Base-by-base conservation (phyloP, 2,113 vertebrate species). In the Zeus faber region DNA sequence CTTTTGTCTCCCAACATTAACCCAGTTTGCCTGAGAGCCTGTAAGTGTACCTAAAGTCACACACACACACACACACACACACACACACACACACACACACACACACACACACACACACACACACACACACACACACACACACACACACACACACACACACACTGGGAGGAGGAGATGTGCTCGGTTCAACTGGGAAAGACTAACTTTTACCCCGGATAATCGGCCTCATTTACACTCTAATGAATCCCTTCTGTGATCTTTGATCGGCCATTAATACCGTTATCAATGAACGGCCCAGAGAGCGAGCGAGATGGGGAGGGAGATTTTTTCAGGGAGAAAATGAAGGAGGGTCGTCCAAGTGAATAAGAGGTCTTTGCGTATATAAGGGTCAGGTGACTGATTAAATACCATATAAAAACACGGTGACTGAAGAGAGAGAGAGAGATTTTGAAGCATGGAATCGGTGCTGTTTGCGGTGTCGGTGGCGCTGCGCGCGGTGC, bases 1-100 rank as follows among this genome's bases (percentile, higher is more conserved):
- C 65, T 77, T 67, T 69, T 49, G 76, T 80, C 73, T 75, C 78
- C 67, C 76, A 23, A 62, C 78, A 81, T 83, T 83, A 84, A 79
- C 71, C 76, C 49, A 17, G 47, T 68, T 67, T 73, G 72, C 65
- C 77, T 68, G 51, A 49, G 21, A 77, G 67, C 76, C 45, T 80
- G 58, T 62, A 68, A 57, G 25, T 43, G 58, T 67, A 67, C 40
- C 59, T 16, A 18, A 13, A 17, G n/a, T 14, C 46, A 48, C 24
- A 21, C 48, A 8, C 27, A 33, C 48, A 21, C n/a, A 51, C 29
- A 5, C 27, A 33, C 48, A 49, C 13, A 22, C 49, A 33, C 27
- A 35, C 29, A n/a, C 17, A 22, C 29, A 31, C 49, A 50, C 29
- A 22, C 49, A 2, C 27, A 33, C 26, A 11, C 11, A 51, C 18